Evolutionary conservation across 1,140 invertebrate genomes (phyloP), one percentile per base, ranked within the genome.

Genomic region (Paralvinella palmiformis): DNA sequence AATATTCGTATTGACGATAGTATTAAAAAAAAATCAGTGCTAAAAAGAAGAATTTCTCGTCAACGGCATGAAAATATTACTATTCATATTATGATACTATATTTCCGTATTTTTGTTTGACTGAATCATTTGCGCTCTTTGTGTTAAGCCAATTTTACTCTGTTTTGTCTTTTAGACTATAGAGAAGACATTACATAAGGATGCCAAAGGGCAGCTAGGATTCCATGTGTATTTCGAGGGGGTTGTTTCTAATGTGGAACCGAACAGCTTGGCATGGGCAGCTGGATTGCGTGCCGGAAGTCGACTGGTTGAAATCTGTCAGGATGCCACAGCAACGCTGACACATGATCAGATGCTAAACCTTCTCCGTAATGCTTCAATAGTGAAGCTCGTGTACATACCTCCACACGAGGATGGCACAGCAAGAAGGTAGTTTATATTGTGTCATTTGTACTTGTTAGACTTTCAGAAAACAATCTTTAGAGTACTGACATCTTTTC

Each of bases 211-310:
- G 37, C 92, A 96, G 74, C 85, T 97, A 36, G 94, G 94, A 31
- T 97, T 97, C 82, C 92, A 97, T 78, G 91, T 97, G 27, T 92
- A 96, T 74, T 90, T 91, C 15, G 94, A 97, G 80, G 95, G 94
- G 3, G 86, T 97, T 3, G 92, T 98, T 1, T 96, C 92, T 1
- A 90, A 95, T 74, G 94, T 97, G 0, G 94, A 96, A 79, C 85
- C 85, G 62, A 88, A 88, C 74, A 92, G 93, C 3, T 85, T 88
- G 66, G 94, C 95, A 10, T 91, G 89, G 84, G 86, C 91, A 64
- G 90, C 91, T n/a, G 94, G 94, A 27, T 83, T 98, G 0, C 79
- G 90, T 57, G 91, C 92, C 79, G 92, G 92, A 17, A 91, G 90
- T 29, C 84, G 94, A 35, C 84, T 98, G 59, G 91, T 97, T 17